Evolutionary conservation across 2,888 invertebrate genomes (phyloP).

Genomic region (Eristalinus aeneus): DNA sequence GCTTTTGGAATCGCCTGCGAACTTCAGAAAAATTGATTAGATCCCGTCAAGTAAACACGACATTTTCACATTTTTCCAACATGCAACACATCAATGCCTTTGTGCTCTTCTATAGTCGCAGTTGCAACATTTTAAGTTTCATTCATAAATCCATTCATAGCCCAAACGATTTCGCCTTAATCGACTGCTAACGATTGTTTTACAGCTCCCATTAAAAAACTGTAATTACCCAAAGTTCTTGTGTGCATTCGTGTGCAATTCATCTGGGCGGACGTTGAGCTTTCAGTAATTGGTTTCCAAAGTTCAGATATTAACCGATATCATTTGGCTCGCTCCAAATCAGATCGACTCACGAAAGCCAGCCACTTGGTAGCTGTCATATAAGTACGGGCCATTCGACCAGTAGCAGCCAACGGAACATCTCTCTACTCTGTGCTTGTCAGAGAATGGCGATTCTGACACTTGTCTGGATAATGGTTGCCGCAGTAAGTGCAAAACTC

Average conservation of each 20-base stretch:
- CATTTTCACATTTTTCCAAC: no score
- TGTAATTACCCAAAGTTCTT: neutral
- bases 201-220: neutral
- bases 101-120: neutral
- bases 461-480: neutral
- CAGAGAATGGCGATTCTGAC: neutral
- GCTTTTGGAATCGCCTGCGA: no score
- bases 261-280: neutral
- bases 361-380: neutral
- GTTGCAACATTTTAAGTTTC: neutral
- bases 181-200: neutral
- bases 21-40: no score
- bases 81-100: neutral
- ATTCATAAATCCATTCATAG: neutral
- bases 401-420: neutral
- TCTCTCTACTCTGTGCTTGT: neutral
- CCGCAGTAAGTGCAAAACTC: neutral
- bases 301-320: slow-evolving; percentile 16
- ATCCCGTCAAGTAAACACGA: no score
- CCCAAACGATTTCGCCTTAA: neutral
- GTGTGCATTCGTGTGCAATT: neutral
- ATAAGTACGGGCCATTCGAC: neutral
- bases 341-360: slow-evolving; percentile 8
- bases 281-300: neutral
- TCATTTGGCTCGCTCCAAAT: neutral